Conservation (phyloP, 1,140 invertebrate genomes). For the Cotesia chilonis region DNA sequence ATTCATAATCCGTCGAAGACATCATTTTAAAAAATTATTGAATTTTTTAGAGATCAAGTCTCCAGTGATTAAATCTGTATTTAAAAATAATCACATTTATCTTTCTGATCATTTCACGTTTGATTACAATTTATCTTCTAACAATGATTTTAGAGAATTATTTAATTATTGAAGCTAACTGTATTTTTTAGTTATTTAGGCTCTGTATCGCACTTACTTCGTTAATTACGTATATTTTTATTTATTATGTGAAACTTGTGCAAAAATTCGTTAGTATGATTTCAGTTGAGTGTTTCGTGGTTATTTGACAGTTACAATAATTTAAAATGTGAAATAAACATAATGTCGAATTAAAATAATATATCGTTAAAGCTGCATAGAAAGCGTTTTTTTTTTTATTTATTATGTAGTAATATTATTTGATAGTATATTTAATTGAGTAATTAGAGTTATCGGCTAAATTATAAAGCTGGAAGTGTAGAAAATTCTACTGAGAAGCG, state of each 20-base stretch:
- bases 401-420: slow-evolving; percentile 2
- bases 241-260: slow-evolving; percentile 26
- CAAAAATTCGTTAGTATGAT: slow-evolving; percentile 19
- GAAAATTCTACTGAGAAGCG: too few relatives aligned
- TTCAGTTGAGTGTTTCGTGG: slow-evolving; percentile 6
- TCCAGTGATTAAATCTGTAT: slow-evolving; percentile 13
- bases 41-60: not conserved
- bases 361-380: slow-evolving; percentile 6
- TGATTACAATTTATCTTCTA: slow-evolving; percentile 4
- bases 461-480: not conserved
- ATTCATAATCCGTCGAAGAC: slow-evolving; percentile 3
- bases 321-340: slow-evolving; percentile 4
- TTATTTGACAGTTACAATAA: not conserved
- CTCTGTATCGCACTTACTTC: not conserved
- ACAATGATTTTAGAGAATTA: not conserved
- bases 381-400: slow-evolving; percentile 20
- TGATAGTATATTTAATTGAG: not conserved
- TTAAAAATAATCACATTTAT: slow-evolving; percentile 17
- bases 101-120: slow-evolving; percentile 8
- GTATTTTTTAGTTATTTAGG: not conserved
- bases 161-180: slow-evolving; percentile 1
- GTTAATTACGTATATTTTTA: slow-evolving; percentile 1
- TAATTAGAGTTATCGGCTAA: slow-evolving; percentile 16
- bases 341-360: not conserved
- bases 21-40: not conserved